Evolutionary conservation across 2,888 invertebrate genomes (phyloP), one percentile per base, ranked within the genome.

Genomic region (Cephus pulcher): DNA sequence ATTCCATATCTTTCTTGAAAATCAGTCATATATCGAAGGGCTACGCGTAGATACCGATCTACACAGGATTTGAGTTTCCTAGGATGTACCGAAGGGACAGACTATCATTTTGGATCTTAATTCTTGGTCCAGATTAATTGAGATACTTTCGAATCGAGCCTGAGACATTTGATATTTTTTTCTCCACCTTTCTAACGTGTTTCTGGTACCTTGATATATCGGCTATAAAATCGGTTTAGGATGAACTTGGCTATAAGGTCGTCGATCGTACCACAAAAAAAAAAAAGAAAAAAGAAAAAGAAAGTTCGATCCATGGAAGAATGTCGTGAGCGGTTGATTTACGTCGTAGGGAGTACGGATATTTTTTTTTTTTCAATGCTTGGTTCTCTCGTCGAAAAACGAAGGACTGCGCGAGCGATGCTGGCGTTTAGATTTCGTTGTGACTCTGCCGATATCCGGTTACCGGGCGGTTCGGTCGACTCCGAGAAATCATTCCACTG

Each of bases 341-440:
- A 56, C 23, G 56, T 56, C 9, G 56, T 9, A 9, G 56, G 23
- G 56, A 23, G 23, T 56, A 56, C 2, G 9, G 56, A 56, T 23
- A 23, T 40, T 23, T 23, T 56, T 56, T 9, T 56, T 23, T 23
- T 23, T 30, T 30, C 30, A 23, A 56, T 56, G 6, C 56, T 56
- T 23, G 71, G 34, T 15, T 71, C 71, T 32, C 71, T 34, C 71
- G 34, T 34, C 71, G 11, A 71, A 23, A 71, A 34, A 71, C 32
- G 32, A 34, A 30, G 71, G 71, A 34, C 71, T 34, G 71, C 4
- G 34, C 32, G 56, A 56, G 23, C 56, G 56, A 56, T 56, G 23
- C 56, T 23, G 23, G 71, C 70, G 56, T 78, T 78, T 78, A 73
- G 76, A 78, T 78, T 78, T 78, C 75, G 75, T 69, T 75, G 76